Conservation (phyloP, 2,113 vertebrate species). For the Petromus typicus region DNA sequence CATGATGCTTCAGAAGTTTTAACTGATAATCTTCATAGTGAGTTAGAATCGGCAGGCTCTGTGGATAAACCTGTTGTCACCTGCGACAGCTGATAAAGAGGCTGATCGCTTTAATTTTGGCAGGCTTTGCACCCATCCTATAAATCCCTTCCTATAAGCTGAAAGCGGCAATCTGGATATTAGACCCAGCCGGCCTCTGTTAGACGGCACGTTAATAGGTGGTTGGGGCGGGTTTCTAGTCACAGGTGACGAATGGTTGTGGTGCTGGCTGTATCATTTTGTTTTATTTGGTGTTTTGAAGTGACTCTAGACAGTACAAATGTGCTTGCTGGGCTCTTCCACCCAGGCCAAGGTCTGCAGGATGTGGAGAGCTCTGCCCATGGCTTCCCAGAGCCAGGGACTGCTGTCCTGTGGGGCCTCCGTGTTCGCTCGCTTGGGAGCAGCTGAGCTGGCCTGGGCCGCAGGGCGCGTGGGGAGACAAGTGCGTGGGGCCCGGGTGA, state of each 20-base stretch:
- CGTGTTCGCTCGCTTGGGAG: not conserved
- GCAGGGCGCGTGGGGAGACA: not conserved
- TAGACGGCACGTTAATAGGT: not conserved
- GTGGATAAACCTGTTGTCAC: not conserved
- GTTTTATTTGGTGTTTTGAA: conserved; percentile 41
- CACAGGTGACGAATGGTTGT: not conserved
- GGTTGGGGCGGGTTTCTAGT: not conserved
- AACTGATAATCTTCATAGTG: not conserved
- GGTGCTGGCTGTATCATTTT: not conserved
- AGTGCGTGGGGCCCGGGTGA: not conserved
- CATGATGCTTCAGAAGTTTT: not conserved
- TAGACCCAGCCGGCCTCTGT: not conserved
- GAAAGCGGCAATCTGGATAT: not conserved
- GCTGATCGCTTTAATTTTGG: not conserved
- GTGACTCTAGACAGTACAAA: conserved; percentile 21
- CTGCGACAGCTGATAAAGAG: not conserved
- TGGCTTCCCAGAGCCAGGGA: not conserved
- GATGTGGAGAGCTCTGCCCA: not conserved
- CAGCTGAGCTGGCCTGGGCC: not conserved
- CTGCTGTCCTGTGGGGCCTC: too few species aligned
- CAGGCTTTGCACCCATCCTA: not conserved
- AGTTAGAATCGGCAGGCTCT: not conserved
- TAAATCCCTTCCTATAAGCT: not conserved
- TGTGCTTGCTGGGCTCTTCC: not conserved
- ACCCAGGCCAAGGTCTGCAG: not conserved